phyloP scores from a whole-genome alignment of 2,888 invertebrate species.

The Apodemia zela region DNA sequence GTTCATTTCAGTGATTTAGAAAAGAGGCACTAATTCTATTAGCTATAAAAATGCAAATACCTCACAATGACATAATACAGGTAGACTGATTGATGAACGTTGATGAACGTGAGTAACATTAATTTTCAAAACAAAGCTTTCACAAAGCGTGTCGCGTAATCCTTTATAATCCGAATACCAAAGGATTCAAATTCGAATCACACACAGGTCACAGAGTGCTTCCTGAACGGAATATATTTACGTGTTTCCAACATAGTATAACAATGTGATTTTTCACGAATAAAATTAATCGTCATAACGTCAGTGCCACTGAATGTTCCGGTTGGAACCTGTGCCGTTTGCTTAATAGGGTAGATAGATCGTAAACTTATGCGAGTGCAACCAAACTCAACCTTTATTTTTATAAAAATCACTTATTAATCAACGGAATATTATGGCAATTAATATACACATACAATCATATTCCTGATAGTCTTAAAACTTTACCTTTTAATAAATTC shows the following conservation, averaged over 20 bases:
- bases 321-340: no score
- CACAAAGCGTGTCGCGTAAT: not conserved
- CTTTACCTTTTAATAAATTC: no score
- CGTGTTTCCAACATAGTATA: not conserved
- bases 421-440: no score
- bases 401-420: no score
- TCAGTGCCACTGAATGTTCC: no score
- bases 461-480: no score
- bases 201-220: constrained; percentile 9
- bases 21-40: not conserved
- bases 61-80: not conserved
- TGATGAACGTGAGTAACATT: not conserved
- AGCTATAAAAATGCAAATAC: not conserved
- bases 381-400: no score
- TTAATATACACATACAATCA: no score
- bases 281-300: not conserved
- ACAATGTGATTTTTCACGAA: not conserved
- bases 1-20: not conserved
- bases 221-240: constrained; percentile 2
- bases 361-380: no score
- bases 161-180: constrained; percentile 2
- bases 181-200: constrained; percentile 4
- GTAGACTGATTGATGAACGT: not conserved
- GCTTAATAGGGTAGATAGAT: no score
- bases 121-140: constrained; percentile 7